Evolutionary conservation across 2,797 vertebrate genomes (phyloP).

Genomic region (Pseudochirops corinnae): DNA sequence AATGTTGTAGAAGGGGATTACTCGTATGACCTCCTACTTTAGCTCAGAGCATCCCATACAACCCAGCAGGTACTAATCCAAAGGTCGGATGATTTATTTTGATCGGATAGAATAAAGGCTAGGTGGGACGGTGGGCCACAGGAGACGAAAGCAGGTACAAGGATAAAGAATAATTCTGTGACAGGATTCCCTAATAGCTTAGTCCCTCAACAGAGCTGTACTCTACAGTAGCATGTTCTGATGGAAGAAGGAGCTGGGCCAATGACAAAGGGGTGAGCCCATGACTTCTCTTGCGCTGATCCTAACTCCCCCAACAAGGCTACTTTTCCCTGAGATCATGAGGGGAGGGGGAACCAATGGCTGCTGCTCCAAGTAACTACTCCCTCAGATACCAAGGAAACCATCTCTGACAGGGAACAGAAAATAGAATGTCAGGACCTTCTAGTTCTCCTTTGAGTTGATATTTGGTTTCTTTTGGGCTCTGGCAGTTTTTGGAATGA

Average conservation of each 20-base stretch:
- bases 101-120: background rate
- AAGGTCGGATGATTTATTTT: background rate
- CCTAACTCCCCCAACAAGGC: background rate
- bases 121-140: background rate
- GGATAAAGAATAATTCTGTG: background rate
- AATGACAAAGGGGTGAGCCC: background rate
- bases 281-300: background rate
- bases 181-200: background rate
- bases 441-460: background rate
- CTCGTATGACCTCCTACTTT: background rate
- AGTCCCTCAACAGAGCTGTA: background rate
- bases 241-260: background rate
- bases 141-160: background rate
- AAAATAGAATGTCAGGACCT: background rate
- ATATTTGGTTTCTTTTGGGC: background rate
- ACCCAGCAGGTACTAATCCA: background rate
- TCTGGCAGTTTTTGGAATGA: background rate
- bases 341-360: background rate
- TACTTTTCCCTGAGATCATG: background rate
- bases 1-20: background rate
- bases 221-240: background rate
- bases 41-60: background rate
- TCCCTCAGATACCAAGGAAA: background rate
- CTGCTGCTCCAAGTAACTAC: background rate
- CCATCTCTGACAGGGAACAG: background rate